These are phyloP conservation scores for Dysidea cf. avara DNA, from an alignment of 37 sponge, comb jelly and placozoan genomes.

Conservation along the genomic window DNA sequence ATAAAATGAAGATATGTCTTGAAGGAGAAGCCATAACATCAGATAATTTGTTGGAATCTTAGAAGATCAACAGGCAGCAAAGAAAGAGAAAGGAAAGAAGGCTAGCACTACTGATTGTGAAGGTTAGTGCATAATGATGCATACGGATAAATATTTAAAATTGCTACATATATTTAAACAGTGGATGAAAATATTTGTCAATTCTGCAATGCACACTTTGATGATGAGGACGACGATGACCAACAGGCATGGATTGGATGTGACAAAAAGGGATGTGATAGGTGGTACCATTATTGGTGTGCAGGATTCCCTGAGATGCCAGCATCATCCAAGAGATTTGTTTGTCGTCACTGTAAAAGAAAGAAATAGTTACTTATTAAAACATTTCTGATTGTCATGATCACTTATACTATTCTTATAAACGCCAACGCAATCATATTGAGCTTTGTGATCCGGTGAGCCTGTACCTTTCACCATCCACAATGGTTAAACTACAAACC, in stretches of 20 bases:
- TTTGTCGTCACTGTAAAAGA: background rate
- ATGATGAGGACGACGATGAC: constrained; percentile 28
- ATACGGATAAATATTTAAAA: too few species aligned
- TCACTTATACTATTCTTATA: too few species aligned
- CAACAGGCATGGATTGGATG: constrained; percentile 30
- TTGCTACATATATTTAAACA: too few species aligned
- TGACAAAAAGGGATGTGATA: constrained; percentile 18
- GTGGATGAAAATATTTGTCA: constrained; percentile 13
- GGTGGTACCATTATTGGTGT: constrained; percentile 42
- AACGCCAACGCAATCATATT: too few species aligned
- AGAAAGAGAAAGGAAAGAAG: background rate
- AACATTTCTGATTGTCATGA: too few species aligned
- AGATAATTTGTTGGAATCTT: constrained; percentile 1
- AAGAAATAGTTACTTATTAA: too few species aligned
- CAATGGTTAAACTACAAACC: too few species aligned
- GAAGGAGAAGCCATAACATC: constrained; percentile 27
- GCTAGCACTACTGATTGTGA: too few species aligned
- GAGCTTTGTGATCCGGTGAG: too few species aligned
- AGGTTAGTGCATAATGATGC: background rate
- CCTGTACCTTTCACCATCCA: too few species aligned
- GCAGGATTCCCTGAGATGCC: constrained; percentile 15
- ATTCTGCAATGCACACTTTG: constrained; percentile 3
- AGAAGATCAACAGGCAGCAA: background rate
- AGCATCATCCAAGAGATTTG: background rate
- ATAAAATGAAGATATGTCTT: background rate